Percentiles rank a stretch among this genome's conserved stretches.
These are phyloP conservation scores for Eospalax fontanierii DNA, from an alignment of 2,797 vertebrate species.

Conservation along the genomic window DNA sequence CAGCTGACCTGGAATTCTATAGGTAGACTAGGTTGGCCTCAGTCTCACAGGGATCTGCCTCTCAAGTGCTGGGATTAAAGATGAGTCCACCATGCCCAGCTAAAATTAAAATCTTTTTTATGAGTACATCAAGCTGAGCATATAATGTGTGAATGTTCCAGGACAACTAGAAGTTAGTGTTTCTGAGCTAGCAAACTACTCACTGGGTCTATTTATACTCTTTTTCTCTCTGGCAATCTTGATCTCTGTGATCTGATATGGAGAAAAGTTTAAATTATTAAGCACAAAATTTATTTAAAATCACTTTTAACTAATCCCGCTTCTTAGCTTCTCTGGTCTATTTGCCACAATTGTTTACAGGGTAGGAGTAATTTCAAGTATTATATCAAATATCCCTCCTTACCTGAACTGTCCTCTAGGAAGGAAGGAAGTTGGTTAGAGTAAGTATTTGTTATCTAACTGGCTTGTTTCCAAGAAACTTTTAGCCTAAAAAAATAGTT, in stretches of 20 bases:
- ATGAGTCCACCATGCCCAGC: too few relatives aligned
- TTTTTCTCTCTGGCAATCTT: conserved; percentile 40
- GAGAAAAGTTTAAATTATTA: background rate
- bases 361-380: conserved; percentile 37
- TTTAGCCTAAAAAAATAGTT: conserved; percentile 21
- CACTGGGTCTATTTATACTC: background rate
- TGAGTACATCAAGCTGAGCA: background rate
- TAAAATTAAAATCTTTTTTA: background rate
- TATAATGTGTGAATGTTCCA: background rate
- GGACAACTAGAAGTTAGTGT: background rate
- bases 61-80: too few relatives aligned
- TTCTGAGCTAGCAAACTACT: background rate
- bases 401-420: conserved; percentile 19
- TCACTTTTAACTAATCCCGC: background rate
- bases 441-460: background rate
- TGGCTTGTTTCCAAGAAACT: conserved; percentile 42
- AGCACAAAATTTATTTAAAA: background rate
- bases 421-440: background rate
- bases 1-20: too few relatives aligned
- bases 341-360: background rate
- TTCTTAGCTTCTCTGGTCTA: conserved; percentile 20
- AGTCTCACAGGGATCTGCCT: too few relatives aligned
- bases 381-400: conserved; percentile 12
- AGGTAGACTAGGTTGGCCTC: too few relatives aligned
- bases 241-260: background rate